Base-by-base conservation (phyloP, 2,113 vertebrate species). In the Elanus axillaris region DNA sequence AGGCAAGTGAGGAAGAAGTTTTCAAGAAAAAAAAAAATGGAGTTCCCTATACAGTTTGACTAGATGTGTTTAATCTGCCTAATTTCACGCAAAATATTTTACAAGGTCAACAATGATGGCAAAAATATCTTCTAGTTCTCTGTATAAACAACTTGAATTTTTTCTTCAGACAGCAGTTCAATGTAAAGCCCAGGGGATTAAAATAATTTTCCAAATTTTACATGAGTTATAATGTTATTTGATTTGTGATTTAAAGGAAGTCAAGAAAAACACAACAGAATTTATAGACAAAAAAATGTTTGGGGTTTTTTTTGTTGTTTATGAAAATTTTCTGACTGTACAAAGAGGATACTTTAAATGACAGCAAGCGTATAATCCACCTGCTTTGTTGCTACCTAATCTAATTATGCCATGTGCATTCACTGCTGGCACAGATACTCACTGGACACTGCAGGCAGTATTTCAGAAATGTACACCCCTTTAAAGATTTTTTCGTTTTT, bases 171-270 rank as follows among this genome's bases (percentile, higher is more conserved):
- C 25, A 90, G 16, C 21, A 75, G 14, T 50, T 68, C 62, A 79
- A 42, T 16, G 16, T 53, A 50, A 80, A 73, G 60, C 48, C 38
- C 55, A 86, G 36, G 32, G 31, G 31, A 53, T 75, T 78, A 58
- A 64, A 86, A 34, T 69, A 63, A 66, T 88, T 93, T 94, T 88
- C 52, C 45, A 90, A 88, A 59, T 87, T 90, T 91, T 95, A 89
- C 60, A 77, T 73, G 59, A 94, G 93, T 93, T 75, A 90, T 53
- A 85, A 38, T 76, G 43, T 47, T 26, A 12, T 69, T 86, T 5
- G 32, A 86, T 86, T 58, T 74, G 38, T 52, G 38, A 81, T 94
- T 94, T 91, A 80, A 90, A 75, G 25, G 52, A 74, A 16, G 17
- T 36, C 32, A 82, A 32, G 5, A 42, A 73, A 83, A 73, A 62